Conservation (phyloP, 2,888 invertebrate genomes). For the Sesia bembeciformis region DNA sequence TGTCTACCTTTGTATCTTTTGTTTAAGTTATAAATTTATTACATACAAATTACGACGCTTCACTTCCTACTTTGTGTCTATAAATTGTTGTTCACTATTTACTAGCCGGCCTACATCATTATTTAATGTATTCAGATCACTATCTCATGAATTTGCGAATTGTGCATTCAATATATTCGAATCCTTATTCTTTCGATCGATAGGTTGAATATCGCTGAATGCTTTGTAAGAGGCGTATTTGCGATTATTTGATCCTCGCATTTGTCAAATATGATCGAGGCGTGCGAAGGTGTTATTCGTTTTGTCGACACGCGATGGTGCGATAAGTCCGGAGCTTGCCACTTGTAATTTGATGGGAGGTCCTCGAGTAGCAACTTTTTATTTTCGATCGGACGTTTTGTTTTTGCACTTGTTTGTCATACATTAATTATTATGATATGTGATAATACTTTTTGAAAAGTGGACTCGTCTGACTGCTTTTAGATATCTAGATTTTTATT, state of each 20-base stretch:
- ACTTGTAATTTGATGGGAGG: slow-evolving; percentile 60
- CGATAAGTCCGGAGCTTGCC: slow-evolving; percentile 48
- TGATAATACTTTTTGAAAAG: neutral
- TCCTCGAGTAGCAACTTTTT: slow-evolving; percentile 31
- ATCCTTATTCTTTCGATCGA: slow-evolving; percentile 22
- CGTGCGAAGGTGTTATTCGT: slow-evolving; percentile 52
- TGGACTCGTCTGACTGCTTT: neutral
- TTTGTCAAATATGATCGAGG: slow-evolving; percentile 58
- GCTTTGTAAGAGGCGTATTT: slow-evolving; percentile 15
- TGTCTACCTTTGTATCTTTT: slow-evolving; percentile 1
- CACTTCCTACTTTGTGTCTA: slow-evolving; percentile 23
- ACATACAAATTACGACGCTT: slow-evolving; percentile 14
- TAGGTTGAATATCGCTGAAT: slow-evolving; percentile 22
- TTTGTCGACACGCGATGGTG: slow-evolving; percentile 57
- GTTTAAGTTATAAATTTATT: slow-evolving; percentile 5
- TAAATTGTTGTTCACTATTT: slow-evolving; percentile 28
- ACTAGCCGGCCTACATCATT: slow-evolving; percentile 29
- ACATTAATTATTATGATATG: neutral
- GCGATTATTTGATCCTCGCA: slow-evolving; percentile 48
- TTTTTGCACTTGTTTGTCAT: slow-evolving; percentile 1
- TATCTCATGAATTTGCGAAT: slow-evolving; percentile 25
- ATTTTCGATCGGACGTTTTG: slow-evolving; percentile 6
- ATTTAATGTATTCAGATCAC: slow-evolving; percentile 36
- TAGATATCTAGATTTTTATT: neutral
- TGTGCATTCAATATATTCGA: slow-evolving; percentile 15